These are phyloP conservation scores for Drosophila jambulina DNA, from an alignment of 1,140 invertebrate genomes.

Conservation along the genomic window DNA sequence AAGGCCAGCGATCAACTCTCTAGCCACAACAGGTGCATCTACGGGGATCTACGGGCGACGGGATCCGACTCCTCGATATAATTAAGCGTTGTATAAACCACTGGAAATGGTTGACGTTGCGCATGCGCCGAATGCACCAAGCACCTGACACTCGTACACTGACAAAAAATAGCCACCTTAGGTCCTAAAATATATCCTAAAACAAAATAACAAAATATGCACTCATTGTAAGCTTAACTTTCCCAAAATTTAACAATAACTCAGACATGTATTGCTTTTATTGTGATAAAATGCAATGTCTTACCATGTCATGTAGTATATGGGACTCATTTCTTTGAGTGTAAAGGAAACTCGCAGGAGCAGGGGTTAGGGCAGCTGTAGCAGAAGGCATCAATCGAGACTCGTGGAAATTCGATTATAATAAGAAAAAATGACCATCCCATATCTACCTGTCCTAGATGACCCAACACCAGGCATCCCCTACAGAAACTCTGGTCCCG, in stretches of 20 bases:
- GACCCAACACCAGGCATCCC: slow-evolving; percentile 1
- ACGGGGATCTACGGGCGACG: slow-evolving; percentile 24
- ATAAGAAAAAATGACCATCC: slow-evolving; percentile 46
- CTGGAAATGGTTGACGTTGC: slow-evolving; percentile 60
- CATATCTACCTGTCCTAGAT: slow-evolving; percentile 25
- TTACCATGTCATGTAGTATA: too few relatives aligned
- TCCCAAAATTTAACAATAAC: not conserved
- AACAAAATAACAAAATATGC: not conserved
- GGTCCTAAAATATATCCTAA: not conserved
- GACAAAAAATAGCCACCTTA: not conserved
- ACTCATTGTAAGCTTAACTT: not conserved
- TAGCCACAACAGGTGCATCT: slow-evolving; percentile 71
- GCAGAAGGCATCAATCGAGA: slow-evolving; percentile 52
- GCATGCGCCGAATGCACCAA: slow-evolving; percentile 57
- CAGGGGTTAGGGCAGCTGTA: slow-evolving; percentile 16
- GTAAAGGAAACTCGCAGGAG: slow-evolving; percentile 20
- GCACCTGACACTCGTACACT: slow-evolving; percentile 55
- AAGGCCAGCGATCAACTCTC: slow-evolving; percentile 31
- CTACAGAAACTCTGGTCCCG: slow-evolving; percentile 17
- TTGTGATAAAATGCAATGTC: too few relatives aligned
- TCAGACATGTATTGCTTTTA: not conserved
- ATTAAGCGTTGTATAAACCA: slow-evolving; percentile 65
- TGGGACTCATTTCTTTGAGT: not conserved
- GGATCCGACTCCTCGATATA: slow-evolving; percentile 55
- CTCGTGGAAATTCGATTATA: slow-evolving; percentile 65